Base-by-base conservation (phyloP, 1,140 invertebrate species). In the Polypedilum pembai region DNA sequence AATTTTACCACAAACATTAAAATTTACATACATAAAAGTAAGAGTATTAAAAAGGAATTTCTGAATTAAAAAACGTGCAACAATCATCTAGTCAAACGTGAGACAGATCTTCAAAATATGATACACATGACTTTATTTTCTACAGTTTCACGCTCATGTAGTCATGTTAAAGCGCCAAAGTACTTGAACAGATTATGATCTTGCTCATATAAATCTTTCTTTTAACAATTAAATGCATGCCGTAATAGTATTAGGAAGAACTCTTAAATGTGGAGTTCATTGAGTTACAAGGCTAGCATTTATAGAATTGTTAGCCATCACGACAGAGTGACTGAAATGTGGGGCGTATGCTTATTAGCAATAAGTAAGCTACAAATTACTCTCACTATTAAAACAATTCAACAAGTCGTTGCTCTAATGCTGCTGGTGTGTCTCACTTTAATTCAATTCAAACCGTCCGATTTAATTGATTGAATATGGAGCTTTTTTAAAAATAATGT, bases 381-480 rank as follows among this genome's bases (percentile, higher is more conserved):
- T 4, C 45, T n/a, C n/a, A 15, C 18, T 18, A 8, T 69, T 21
- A 18, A 69, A 69, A 69, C 65, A 20, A 21, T 21, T 18, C 65
- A 69, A 69, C 65, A 69, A 21, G 65, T 69, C 8, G 20, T 20
- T n/a, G n/a, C n/a, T 69, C 18, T 20, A 18, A 69, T 69, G 20
- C 65, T 69, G 65, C 18, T 69, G 20, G n/a, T 8, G 20, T 69
- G 17, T 69, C 65, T 20, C 20, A 69, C 65, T 69, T 69, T 69
- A 69, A 69, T 69, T 69, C 65, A 69, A 69, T 69, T n/a, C n/a
- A 69, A 69, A 69, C 20, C 20, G 17, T 69, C 17, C 65, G 20
- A 69, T 69, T 20, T 69, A 69, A 69, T 69, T 69, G 65, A 69
- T 69, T 69, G 4, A 8, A 8, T 69, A 20, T 18, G 8, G 17